Evolutionary conservation across 1,140 invertebrate genomes (phyloP), one percentile per base, ranked within the genome.

Genomic region (Laodelphax striatellus): DNA sequence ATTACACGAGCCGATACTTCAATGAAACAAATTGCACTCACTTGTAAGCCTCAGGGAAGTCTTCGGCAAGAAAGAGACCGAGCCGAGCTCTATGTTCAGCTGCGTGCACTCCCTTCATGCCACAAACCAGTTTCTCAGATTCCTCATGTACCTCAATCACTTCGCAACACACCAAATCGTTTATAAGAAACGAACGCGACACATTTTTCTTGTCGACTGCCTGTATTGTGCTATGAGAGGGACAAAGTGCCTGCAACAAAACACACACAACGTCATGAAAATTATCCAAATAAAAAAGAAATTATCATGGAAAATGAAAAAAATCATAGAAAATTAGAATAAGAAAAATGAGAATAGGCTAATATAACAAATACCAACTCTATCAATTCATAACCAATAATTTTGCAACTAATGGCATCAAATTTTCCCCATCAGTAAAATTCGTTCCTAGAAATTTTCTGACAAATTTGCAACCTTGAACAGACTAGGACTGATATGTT

Each of bases 11-110:
- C 16, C 13, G 52, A 53, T 13, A 19, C 16, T 55, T 61, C 2
- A 28, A 28, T 28, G 6, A 52, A 34, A 60, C 50, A 21, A 5
- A 53, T 43, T 9, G 63, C 64, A 80, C 82, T 83, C 85, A 94
- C 92, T 88, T 89, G 79, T 90, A 94, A 66, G 86, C 80, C 57
- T 86, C 79, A 17, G 91, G 91, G 66, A 94, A 85, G 72, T 94
- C 90, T 61, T 90, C 85, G 34, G 83, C 80, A 77, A 82, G 85
- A 69, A 94, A 87, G 56, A 93, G 80, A 65, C 92, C 92, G 68
- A 94, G 80, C 21, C 70, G 71, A 53, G 55, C 61, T 62, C 67
- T 68, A 65, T 66, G 68, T 11, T 66, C 62, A 16, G 65, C 46
- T 44, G 64, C 65, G 62, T 81, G 78, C 53, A 80, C 77, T 62